Evolutionary conservation across 2,888 invertebrate species (phyloP), one percentile per base, ranked within the genome.

Genomic region (Pilophorus perplexus): DNA sequence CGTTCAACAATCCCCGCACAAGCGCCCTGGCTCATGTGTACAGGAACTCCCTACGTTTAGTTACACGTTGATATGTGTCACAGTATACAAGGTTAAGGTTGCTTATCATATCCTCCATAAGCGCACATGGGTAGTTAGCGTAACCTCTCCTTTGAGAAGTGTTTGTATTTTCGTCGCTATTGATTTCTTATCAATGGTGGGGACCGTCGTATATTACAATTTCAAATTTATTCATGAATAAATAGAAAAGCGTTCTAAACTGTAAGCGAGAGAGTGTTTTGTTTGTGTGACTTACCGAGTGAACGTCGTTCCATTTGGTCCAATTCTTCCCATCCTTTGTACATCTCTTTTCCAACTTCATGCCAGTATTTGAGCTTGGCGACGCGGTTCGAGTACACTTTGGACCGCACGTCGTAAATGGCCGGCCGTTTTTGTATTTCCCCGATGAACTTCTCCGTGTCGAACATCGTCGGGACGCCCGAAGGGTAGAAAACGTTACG

Each of bases 361-460:
- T 69, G 67, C 69, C 69, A 69, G 33, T 67, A 52, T 37, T 52
- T 57, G 27, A 67, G 46, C 48, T 67, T 69, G 28, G 57, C 54
- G 37, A 59, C 64, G 20, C 67, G 64, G 46, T 64, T 59, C 25
- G 64, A 64, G 37, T 66, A 66, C 18, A 57, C 44, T 20, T 52
- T 55, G 40, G 66, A 66, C 16, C 52, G 42, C 16, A 66, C 37
- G 57, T 66, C 66, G 69, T 69, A 69, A n/a, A 69, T 64, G 1
- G 69, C 69, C 25, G 69, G 69, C 38, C 69, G 38, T 57, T 52
- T 67, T 38, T 59, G 50, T 18, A 69, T 66, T 25, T 69, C 69
- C 46, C 67, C 62, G 67, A 69, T 69, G 55, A 69, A 69, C 22
- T 59, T 65, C 42, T 69, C 69, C 16, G 69, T 69, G 65, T 69